Base-by-base conservation (phyloP, 2,113 vertebrate genomes). In the Ammospiza nelsoni region DNA sequence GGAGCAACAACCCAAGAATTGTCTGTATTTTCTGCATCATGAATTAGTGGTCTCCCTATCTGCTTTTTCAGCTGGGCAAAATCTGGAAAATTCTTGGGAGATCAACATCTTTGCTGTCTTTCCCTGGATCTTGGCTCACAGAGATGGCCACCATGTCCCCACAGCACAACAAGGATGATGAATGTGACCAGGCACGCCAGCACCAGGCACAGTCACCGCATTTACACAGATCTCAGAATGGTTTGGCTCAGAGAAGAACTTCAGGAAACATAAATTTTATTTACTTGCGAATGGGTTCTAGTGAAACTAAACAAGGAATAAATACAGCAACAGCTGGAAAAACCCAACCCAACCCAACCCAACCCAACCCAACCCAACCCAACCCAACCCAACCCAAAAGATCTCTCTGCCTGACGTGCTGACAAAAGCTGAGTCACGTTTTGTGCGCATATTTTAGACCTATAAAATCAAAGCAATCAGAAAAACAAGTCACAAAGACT, bases 261-360 rank as follows among this genome's bases (percentile, higher is more conserved):
- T 57, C 12, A 48, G 35, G 25, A 41, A 41, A 21, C 0, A n/a
- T 35, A 0, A 0, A 58, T 21, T n/a, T n/a, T 8, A 48, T 18
- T 62, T 51, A 25, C 18, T 8, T n/a, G n/a, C 27, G 73, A 84
- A 54, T 29, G 8, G 23, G 5, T 25, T 58, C 41, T 28, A 25
- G 46, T 9, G 7, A 54, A 62, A 86, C 8, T 5, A 69, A 39
- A 19, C 24, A 48, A 65, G 39, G n/a, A 52, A 76, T 37, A 63
- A 75, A 76, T 12, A 25, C 7, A 68, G 11, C 9, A 43, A 49
- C 3, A 59, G 41, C 24, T 82, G 48, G 44, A 90, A 52, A 83
- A 92, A 86, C 8, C 6, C 18, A 63, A 54, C 6, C 0, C 46
- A 31, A 29, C 20, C 6, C 39, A 33, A 14, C 37, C 37, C 37